Base-by-base conservation (phyloP, 2,888 invertebrate genomes). In the Tachina lurida region DNA sequence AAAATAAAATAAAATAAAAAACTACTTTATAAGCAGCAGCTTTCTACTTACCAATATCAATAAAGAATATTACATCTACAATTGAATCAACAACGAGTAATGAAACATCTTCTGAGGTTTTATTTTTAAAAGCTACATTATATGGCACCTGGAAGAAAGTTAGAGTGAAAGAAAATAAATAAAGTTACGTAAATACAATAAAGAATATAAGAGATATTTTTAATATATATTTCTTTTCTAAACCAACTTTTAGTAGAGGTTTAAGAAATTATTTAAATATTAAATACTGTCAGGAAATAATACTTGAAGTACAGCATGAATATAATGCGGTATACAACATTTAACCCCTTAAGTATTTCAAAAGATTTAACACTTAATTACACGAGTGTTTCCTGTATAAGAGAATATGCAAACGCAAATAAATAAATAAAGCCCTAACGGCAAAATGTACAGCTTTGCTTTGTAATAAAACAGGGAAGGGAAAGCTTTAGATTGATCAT, bases 51-150 rank as follows among this genome's bases (percentile, higher is more conserved):
- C 93, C 93, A 93, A 99, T 99, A 95, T 99, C 99, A 94, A 99
- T 98, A 95, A 99, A 99, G 95, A 99, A 99, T 92, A 99, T 98
- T 90, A 99, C 99, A 94, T 99, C 99, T 91, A 99, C 99, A 92
- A 99, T 99, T 89, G 98, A 98, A 94, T 98, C 97, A 93, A 98
- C 97, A 92, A 98, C 98, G 91, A 98, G 95, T 90, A 98, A 95
- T 90, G 97, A 97, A 89, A 98, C 98, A 94, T 98, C 98, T 94
- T 98, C 98, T 93, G 97, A 97, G 89, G 98, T 99, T 94, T 99
- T 99, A 95, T 98, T 99, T 95, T 99, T 98, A 95, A 99, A 99
- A 93, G 99, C 99, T 92, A 99, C 99, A 94, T 99, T 99, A 95
- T 98, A 99, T 89, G 99, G 99, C 92, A 99, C 99, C 98, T 93